Evolutionary conservation across 2,888 invertebrate species (phyloP), one percentile per base, ranked within the genome.

Genomic region (Cyrtodaria siliqua): DNA sequence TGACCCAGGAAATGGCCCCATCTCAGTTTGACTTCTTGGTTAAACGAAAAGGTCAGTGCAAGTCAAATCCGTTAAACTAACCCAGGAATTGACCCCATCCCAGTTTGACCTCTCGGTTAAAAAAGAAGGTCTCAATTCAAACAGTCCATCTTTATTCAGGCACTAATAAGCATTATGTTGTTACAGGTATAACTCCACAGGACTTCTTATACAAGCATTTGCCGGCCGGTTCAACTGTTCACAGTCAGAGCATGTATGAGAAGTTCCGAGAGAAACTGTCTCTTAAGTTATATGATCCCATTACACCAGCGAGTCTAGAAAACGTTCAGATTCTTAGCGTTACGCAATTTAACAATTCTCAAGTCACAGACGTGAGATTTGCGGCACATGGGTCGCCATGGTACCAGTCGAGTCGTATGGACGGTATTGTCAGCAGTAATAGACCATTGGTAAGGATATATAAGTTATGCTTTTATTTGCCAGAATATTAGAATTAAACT

Each of bases 321-420:
- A 97, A 98, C 91, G 97, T 99, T 16, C 98, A 99, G 89, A 96
- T 99, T 64, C 98, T 99, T 92, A 99, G 98, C 92, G 97, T 99
- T 16, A 97, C 98, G 92, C 40, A 64, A 12, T 59, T 70, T 23
- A 67, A 55, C 29, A 97, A 97, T 0, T 94, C 97, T 38, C 97
- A 98, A 0, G n/a, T n/a, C n/a, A 87, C 91, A 6, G 99, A 99
- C 89, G 95, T 99, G 4, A 94, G 98, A 82, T 99, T 97, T 93
- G 96, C 98, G 0, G 99, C 98, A 2, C 98, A 98, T 92, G 97
- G 98, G 0, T 98, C 98, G 0, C 97, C 98, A 1, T 99, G 97
- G 92, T 98, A 97, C 92, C 97, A 98, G 91, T 97, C 99, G 0
- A 97, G 97, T 4, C 95, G 97, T 92, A 95, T 99, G 84, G 98